phyloP scores from a whole-genome alignment of 1,140 invertebrate genomes.

The Sycobia sp. region DNA sequence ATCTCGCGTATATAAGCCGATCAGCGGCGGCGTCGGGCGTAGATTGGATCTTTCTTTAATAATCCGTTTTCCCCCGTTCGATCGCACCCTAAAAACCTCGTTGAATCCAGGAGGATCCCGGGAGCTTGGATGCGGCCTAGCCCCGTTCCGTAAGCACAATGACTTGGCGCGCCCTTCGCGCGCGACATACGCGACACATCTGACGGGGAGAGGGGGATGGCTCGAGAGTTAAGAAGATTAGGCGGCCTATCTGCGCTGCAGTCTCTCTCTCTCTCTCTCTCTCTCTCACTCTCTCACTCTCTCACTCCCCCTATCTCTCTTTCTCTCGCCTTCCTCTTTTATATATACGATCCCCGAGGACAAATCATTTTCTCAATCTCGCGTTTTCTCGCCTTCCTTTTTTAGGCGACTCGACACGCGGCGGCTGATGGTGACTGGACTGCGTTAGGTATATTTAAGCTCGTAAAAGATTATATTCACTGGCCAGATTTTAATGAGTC shows the following conservation, averaged over 20 bases:
- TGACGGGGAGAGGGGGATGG: no score
- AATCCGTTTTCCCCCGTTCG: conserved; percentile 19
- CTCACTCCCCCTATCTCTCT: no score
- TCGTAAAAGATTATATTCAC: no score
- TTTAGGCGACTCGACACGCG: background rate
- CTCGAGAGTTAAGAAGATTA: conserved; percentile 25
- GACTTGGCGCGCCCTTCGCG: background rate
- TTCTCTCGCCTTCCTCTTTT: no score
- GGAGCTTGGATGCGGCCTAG: conserved; percentile 19
- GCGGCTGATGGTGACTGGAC: no score
- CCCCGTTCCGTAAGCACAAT: background rate
- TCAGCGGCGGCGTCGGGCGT: conserved; percentile 9
- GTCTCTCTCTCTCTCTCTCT: no score
- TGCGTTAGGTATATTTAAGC: no score
- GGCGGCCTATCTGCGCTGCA: background rate
- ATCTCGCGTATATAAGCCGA: conserved; percentile 29
- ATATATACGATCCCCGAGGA: background rate
- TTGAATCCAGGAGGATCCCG: conserved; percentile 4
- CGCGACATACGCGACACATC: conserved; percentile 5
- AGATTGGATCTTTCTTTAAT: conserved; percentile 31
- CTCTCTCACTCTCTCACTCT: no score
- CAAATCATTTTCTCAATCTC: background rate
- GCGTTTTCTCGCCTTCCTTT: background rate
- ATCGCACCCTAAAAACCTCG: conserved; percentile 9
- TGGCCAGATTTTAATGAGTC: no score